Percentiles rank a stretch among this genome's conserved stretches.
Evolutionary conservation across 2,888 invertebrate genomes (phyloP).

Genomic region (Lasioglossum marginatum): DNA sequence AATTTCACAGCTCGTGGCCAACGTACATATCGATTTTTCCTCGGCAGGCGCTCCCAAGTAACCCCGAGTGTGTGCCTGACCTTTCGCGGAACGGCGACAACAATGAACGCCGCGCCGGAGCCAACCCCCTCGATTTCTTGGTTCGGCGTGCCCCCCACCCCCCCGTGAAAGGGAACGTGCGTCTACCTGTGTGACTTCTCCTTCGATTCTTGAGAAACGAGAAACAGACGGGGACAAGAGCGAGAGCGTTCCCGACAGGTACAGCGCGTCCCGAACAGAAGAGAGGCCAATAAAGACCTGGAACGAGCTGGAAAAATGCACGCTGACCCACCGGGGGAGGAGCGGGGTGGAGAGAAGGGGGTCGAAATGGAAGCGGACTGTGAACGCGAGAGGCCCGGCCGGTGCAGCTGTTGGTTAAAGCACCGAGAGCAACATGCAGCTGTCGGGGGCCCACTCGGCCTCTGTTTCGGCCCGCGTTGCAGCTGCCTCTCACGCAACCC

Average conservation of each 20-base stretch:
- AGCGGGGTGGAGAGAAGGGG: constrained; percentile 22
- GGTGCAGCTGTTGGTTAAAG: constrained; percentile 83
- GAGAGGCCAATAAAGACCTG: constrained; percentile 36
- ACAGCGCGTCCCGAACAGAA: constrained; percentile 1
- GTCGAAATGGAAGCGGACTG: constrained; percentile 65
- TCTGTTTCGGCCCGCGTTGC: constrained; percentile 73
- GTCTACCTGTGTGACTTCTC: constrained; percentile 40
- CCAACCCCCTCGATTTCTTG: constrained; percentile 18
- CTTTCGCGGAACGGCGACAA: constrained; percentile 42
- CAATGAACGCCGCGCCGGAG: neutral
- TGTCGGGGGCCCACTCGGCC: constrained; percentile 74
- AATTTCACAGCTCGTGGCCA: constrained; percentile 57
- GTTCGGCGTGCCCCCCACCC: neutral
- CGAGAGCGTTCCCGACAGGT: constrained; percentile 31
- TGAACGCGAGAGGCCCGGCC: constrained; percentile 68
- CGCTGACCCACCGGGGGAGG: constrained; percentile 21
- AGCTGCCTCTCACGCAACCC: constrained; percentile 80
- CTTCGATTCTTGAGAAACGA: neutral
- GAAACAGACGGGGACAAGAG: neutral
- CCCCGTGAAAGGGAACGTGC: neutral
- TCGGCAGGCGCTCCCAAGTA: constrained; percentile 25
- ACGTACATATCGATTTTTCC: constrained; percentile 77
- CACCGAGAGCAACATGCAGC: constrained; percentile 79
- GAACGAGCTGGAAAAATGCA: constrained; percentile 55
- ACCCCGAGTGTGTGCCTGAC: constrained; percentile 43